Conservation (phyloP, 2,113 vertebrate genomes). For the Chrysochloris asiatica region DNA sequence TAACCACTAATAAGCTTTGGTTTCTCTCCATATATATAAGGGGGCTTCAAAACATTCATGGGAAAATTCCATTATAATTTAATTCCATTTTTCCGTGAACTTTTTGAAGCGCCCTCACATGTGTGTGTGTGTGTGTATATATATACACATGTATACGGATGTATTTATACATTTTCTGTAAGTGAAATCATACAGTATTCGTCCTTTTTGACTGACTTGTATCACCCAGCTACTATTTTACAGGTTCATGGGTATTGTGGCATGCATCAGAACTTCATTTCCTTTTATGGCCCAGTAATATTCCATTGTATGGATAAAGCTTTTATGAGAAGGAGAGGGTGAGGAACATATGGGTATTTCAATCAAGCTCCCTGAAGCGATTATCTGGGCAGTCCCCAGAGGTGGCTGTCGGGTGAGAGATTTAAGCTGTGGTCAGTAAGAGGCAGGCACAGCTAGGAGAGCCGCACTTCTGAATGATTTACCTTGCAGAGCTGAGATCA, state of each 20-base stretch:
- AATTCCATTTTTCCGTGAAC: too few relatives aligned
- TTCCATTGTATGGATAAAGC: constrained; percentile 30
- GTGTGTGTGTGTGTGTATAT: too few relatives aligned
- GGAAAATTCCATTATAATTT: too few relatives aligned
- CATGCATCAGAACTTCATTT: neutral
- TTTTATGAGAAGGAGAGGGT: neutral
- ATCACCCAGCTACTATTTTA: neutral
- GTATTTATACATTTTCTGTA: too few relatives aligned
- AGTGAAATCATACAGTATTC: neutral
- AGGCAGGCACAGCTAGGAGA: neutral
- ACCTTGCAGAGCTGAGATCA: constrained; percentile 32
- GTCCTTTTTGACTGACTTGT: neutral
- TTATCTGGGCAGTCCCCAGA: constrained; percentile 28
- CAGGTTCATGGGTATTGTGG: neutral
- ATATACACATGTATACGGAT: too few relatives aligned
- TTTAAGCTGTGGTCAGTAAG: constrained; percentile 27
- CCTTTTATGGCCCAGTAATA: neutral
- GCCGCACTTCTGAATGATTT: constrained; percentile 22
- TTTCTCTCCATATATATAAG: too few relatives aligned
- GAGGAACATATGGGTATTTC: too few relatives aligned
- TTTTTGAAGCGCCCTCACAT: too few relatives aligned
- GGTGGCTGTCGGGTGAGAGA: neutral
- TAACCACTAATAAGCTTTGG: neutral
- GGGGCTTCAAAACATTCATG: too few relatives aligned
- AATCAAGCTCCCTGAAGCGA: constrained; percentile 45